Evolutionary conservation across 2,888 invertebrate species (phyloP), one percentile per base, ranked within the genome.

Genomic region (Halictus quadricinctus): DNA sequence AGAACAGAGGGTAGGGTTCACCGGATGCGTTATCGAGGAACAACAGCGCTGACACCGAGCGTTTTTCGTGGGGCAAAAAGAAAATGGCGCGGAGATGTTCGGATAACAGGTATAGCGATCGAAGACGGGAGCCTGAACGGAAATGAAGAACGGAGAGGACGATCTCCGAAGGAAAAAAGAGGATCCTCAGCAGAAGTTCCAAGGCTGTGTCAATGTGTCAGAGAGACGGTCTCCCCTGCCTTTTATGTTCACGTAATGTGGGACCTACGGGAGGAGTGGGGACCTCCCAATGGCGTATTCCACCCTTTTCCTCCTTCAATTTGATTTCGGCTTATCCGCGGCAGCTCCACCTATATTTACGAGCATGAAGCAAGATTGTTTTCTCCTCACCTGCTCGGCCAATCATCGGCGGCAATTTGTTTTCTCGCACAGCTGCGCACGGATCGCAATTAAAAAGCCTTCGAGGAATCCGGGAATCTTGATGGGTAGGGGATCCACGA

Each of bases 191-290:
- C 78, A 80, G 83, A 76, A 82, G 79, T 81, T 89, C 87, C 81
- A 81, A 88, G 90, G 91, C 84, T 89, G 89, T 90, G 90, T 90
- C 91, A 91, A 91, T 91, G 91, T 91, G 92, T 91, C 92, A 91
- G 91, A 91, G 88, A 89, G 88, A 79, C 88, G 86, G 86, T 90
- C 81, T 83, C 82, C 86, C 88, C 88, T 91, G 86, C 92, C 93
- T 93, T 93, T 92, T 92, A 93, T 91, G 92, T 93, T 90, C 92
- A 88, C 89, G 88, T 88, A 88, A 90, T 87, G 86, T 87, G 88
- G 88, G 89, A 84, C 85, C 88, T 86, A 66, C 64, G 50, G 90
- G 66, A 13, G 29, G 6, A 64, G 64, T 64, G 64, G 64, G 64
- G 64, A 2, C 2, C 64, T 64, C 25, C 29, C 64, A 64, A 15